Base-by-base conservation (phyloP, 1,140 invertebrate genomes). In the Drosophila pseudoobscura region DNA sequence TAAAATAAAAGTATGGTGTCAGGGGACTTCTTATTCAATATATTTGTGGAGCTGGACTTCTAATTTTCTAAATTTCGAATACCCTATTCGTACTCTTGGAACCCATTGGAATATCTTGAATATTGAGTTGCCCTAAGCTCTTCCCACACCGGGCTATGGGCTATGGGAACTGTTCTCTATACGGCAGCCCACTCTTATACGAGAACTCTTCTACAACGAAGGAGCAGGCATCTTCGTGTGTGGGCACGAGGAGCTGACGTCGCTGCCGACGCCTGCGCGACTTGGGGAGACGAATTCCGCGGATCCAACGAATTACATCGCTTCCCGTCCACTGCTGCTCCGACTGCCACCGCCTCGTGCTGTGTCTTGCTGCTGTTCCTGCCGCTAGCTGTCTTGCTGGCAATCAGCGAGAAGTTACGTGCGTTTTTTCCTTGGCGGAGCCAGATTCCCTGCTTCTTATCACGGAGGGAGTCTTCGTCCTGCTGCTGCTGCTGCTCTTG, bases 221-320 rank as follows among this genome's bases (percentile, higher is more conserved):
- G 51, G 41, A 26, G 26, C 44, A 26, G 8, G 3, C 5, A 5
- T 6, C 17, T 49, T 74, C 53, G 70, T 49, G 52, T n/a, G 11
- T 55, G 60, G 39, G 22, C 46, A 66, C 73, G 72, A 75, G 56
- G 72, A 35, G 44, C 31, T 50, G 51, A 50, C 78, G 74, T 77
- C 82, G 69, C 78, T 82, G 83, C 78, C 74, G 70, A 78, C 82
- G 83, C 70, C 56, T 64, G 69, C 69, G 74, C 68, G 61, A 80
- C 47, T 74, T 71, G 43, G 55, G 55, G 13, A 49, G 49, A 45
- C 51, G 49, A 60, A 35, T 77, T 9, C 63, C 63, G 47, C 78
- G 78, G 54, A 77, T 82, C 62, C 82, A 69, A 62, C 82, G 82
- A 85, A 85, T 85, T 85, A 85, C 74, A 85, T 55, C 82, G 82